Evolutionary conservation across 2,888 invertebrate genomes (phyloP).

Genomic region (Rhagonycha fulva): DNA sequence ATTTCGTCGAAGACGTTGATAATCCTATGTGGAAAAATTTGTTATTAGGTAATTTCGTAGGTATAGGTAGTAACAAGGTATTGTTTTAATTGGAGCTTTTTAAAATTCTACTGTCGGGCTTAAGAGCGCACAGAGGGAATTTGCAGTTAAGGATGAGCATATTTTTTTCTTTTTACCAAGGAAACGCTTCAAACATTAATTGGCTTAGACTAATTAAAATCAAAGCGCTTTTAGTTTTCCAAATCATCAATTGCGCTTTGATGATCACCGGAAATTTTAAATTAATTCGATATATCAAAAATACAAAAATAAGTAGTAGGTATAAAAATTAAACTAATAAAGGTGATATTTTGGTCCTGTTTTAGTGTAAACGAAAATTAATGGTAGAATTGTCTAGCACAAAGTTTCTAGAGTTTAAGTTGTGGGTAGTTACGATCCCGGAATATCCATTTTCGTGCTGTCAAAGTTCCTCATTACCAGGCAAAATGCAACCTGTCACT

Average conservation of each 20-base stretch:
- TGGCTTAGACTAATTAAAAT: background rate
- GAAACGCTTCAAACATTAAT: background rate
- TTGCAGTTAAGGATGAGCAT: background rate
- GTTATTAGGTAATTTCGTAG: background rate
- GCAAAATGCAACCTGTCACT: background rate
- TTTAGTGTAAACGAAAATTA: background rate
- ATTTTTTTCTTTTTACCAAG: too few species aligned
- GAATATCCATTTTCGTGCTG: background rate
- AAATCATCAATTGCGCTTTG: too few species aligned
- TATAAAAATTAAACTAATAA: background rate
- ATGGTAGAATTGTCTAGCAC: background rate
- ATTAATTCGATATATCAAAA: background rate
- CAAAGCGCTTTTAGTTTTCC: background rate
- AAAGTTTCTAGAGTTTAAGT: background rate
- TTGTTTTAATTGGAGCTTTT: background rate
- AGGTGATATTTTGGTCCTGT: background rate
- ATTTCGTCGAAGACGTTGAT: too few species aligned
- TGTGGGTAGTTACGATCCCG: background rate
- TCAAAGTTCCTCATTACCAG: background rate
- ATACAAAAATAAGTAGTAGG: too few species aligned
- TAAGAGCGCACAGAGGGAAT: background rate
- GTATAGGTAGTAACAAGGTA: background rate
- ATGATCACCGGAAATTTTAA: background rate
- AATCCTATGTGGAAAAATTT: conserved; percentile 11
- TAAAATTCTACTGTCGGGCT: background rate